Conservation (phyloP, 2,113 vertebrate species). For the Elephantulus edwardii region DNA sequence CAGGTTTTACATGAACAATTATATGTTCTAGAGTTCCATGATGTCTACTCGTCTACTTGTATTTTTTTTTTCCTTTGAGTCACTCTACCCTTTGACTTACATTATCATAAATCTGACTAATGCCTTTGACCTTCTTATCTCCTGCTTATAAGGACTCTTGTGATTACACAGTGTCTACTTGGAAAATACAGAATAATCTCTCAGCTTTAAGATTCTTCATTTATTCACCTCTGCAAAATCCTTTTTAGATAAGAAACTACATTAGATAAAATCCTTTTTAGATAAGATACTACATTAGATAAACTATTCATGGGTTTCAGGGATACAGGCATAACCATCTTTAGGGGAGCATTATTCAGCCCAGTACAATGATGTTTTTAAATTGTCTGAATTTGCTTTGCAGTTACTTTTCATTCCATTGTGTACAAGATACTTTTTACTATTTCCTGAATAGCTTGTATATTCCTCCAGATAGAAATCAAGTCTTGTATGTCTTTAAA, state of each 20-base stretch:
- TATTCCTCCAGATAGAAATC: constrained; percentile 32
- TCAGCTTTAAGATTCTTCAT: not conserved
- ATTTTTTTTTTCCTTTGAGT: accelerated
- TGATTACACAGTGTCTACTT: not conserved
- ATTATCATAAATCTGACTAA: not conserved
- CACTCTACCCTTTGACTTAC: not conserved
- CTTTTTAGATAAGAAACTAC: not conserved
- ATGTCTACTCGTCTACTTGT: too few relatives aligned
- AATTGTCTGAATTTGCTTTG: not conserved
- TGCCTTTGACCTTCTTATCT: not conserved
- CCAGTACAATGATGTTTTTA: not conserved
- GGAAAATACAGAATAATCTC: not conserved
- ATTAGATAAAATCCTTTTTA: not conserved
- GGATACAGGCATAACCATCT: not conserved
- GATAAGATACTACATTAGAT: accelerated
- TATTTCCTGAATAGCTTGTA: constrained; percentile 26
- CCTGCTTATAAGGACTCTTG: not conserved
- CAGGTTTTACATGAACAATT: too few relatives aligned
- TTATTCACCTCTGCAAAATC: not conserved
- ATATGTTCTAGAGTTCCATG: too few relatives aligned
- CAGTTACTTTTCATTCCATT: constrained; percentile 23
- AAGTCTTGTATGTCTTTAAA: constrained; percentile 6
- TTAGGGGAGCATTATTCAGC: not conserved
- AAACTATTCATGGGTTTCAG: not conserved
- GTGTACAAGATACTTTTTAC: not conserved